Evolutionary conservation across 2,797 vertebrate genomes (phyloP).

Genomic region (Rhinella marina): DNA sequence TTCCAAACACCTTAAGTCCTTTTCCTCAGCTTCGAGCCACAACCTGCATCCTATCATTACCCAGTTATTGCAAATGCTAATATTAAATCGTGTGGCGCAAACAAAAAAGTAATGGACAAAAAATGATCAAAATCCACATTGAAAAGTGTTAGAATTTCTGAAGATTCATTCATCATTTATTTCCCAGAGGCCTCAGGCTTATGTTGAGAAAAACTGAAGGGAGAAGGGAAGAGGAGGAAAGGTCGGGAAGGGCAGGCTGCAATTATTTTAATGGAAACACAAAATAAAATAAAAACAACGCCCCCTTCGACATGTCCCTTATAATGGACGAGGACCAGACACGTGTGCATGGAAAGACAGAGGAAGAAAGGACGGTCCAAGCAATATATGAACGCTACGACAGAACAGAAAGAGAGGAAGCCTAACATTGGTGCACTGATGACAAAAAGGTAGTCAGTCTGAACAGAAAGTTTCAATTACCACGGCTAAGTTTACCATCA

Average conservation of each 20-base stretch:
- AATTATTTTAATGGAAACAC: constrained; percentile 68
- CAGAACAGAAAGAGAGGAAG: constrained; percentile 86
- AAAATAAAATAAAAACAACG: constrained; percentile 68
- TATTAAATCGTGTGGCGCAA: constrained; percentile 71
- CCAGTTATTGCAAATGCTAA: constrained; percentile 79
- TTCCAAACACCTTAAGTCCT: constrained; percentile 47
- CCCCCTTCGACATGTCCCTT: constrained; percentile 90
- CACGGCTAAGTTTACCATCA: constrained; percentile 99
- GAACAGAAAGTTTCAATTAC: constrained; percentile 98
- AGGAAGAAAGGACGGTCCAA: constrained; percentile 92
- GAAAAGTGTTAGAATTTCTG: constrained; percentile 79
- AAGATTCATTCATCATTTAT: constrained; percentile 68
- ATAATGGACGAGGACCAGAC: constrained; percentile 92
- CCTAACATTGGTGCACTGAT: constrained; percentile 89
- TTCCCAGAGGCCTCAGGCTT: constrained; percentile 28
- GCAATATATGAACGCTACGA: constrained; percentile 99
- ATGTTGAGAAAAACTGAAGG: constrained; percentile 29
- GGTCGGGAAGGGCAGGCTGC: constrained; percentile 43
- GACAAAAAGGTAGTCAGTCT: constrained; percentile 95
- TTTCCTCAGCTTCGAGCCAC: constrained; percentile 48
- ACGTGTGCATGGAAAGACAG: constrained; percentile 85
- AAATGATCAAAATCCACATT: constrained; percentile 70
- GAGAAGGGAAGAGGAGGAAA: constrained; percentile 31
- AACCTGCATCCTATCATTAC: constrained; percentile 43
- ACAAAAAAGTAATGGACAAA: neutral